Conservation (phyloP, 1,140 invertebrate species). For the Saccostrea cuccullata region DNA sequence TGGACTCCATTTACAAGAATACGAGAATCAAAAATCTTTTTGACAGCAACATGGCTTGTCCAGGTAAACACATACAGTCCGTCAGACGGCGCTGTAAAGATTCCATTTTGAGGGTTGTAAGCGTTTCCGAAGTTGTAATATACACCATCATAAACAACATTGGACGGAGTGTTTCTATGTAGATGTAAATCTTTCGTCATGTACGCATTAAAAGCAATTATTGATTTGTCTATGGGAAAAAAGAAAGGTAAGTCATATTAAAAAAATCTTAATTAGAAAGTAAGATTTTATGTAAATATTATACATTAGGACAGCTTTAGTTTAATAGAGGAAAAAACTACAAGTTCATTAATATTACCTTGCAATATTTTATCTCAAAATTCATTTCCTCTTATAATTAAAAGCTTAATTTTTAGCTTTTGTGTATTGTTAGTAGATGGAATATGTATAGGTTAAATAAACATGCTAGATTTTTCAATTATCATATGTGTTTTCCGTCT, state of each 20-base stretch:
- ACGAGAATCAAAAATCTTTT: background rate
- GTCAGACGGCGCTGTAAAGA: background rate
- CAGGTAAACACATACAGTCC: background rate
- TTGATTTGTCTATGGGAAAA: background rate
- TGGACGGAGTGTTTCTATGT: background rate
- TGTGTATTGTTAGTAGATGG: too few species aligned
- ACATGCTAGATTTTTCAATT: too few species aligned
- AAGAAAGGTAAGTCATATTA: background rate
- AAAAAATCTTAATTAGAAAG: too few species aligned
- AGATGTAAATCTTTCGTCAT: background rate
- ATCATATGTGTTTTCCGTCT: too few species aligned
- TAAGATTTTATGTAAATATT: too few species aligned
- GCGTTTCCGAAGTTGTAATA: background rate
- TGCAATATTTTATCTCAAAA: too few species aligned
- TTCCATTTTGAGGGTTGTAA: background rate
- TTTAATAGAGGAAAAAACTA: too few species aligned
- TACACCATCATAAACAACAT: background rate
- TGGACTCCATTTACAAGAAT: background rate
- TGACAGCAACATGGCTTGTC: background rate
- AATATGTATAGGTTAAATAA: too few species aligned
- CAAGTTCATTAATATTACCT: too few species aligned
- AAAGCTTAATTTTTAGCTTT: too few species aligned
- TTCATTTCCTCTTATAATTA: too few species aligned
- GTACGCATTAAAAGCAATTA: conserved; percentile 3
- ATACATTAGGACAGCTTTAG: too few species aligned